Base-by-base conservation (phyloP, 2,888 invertebrate genomes). In the Troides oblongomaculatus region DNA sequence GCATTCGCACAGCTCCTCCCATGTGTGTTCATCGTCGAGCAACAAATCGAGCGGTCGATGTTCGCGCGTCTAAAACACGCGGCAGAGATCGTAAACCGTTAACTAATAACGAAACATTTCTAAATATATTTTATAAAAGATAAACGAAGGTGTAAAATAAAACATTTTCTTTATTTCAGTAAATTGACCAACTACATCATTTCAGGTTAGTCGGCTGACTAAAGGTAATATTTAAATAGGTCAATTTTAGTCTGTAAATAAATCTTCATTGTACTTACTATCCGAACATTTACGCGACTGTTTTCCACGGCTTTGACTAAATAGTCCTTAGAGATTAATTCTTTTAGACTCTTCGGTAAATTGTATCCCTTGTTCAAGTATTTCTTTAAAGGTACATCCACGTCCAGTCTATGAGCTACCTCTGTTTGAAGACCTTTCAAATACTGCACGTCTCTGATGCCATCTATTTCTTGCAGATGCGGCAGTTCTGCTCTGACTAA, bases 381-480 rank as follows among this genome's bases (percentile, higher is more conserved):
- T 0, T 80, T 74, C 10, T 75, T 78, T 53, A 92, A 46, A 2
- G 84, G 79, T 17, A 72, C 78, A 18, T 74, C 65, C 0, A 86
- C 83, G 10, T 84, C 79, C 2, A 92, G 71, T 8, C 80, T 86
- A 17, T 84, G 88, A 0, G 88, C 84, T 0, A 92, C 78, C 30
- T 84, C 80, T 0, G 71, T 58, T 0, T 74, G 72, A 0, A 91
- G 74, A 7, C 82, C 77, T 14, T 83, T 81, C 3, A 92, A 71
- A 72, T 85, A 87, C 0, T 79, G 76, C 0, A 87, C 72, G 0
- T 83, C 75, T 21, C 73, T 83, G 66, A 92, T 78, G 0, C 91
- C 90, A 0, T 81, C 80, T 0, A 92, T 78, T 64, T 89, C 86
- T 61, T 86, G 84, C 0, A 92, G 72, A 70, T 92, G 86, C 0